These are phyloP conservation scores for Portunus trituberculatus DNA, from an alignment of 1,140 invertebrate genomes.

Conservation along the genomic window DNA sequence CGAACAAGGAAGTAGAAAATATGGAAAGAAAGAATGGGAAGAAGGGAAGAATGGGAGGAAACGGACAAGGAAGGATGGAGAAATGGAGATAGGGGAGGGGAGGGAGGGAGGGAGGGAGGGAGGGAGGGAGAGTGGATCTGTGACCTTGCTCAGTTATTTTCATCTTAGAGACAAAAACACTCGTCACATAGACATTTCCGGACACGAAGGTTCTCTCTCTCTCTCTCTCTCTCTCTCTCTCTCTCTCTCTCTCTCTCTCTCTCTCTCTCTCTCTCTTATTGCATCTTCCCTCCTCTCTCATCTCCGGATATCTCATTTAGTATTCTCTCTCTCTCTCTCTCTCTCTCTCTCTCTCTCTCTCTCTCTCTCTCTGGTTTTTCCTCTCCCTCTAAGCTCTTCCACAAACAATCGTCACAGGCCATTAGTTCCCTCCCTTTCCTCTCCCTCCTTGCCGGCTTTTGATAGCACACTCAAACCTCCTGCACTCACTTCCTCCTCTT, in stretches of 20 bases:
- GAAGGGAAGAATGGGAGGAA: not conserved
- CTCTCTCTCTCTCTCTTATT: not conserved
- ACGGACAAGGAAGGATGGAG: not conserved
- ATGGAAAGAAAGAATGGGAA: not conserved
- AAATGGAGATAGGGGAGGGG: not conserved
- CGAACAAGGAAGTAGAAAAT: not conserved
- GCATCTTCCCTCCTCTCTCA: not conserved
- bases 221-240: too few species aligned
- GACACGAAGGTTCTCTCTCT: too few species aligned
- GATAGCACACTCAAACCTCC: not conserved
- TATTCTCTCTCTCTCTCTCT: not conserved
- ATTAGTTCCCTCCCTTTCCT: not conserved
- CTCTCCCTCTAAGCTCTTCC: not conserved
- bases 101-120: not conserved
- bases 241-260: too few species aligned
- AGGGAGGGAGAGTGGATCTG: too few species aligned
- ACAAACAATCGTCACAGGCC: not conserved
- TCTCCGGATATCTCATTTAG: not conserved
- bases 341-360: not conserved
- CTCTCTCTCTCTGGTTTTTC: not conserved
- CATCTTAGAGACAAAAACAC: not conserved
- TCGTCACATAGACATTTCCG: not conserved
- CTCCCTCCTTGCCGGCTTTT: not conserved
- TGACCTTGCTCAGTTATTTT: not conserved
- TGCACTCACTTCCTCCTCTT: not conserved